A percentile compares a stretch with the other conserved stretches of the same genome.
phyloP scores from a whole-genome alignment of 2,113 vertebrate genomes.

The Centropus unirufus region DNA sequence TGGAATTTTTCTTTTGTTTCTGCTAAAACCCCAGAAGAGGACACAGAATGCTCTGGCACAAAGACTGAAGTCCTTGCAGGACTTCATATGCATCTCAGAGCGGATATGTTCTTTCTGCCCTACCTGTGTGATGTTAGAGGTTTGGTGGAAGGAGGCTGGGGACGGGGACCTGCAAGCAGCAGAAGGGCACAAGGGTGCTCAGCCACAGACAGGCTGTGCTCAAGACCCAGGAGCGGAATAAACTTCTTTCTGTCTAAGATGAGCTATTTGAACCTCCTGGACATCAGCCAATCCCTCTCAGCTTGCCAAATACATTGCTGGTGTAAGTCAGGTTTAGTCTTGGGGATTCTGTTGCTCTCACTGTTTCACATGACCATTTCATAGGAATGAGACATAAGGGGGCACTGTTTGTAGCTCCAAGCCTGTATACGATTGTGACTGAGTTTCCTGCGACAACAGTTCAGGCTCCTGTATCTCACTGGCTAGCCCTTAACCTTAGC shows the following conservation, averaged over 20 bases:
- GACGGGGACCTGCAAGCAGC: rapidly evolving
- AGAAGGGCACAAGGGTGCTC: not conserved
- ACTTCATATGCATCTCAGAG: not conserved
- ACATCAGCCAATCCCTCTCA: not conserved
- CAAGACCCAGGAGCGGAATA: not conserved
- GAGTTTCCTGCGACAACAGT: not conserved
- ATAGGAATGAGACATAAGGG: not conserved
- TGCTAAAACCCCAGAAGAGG: not conserved
- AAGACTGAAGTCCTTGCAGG: not conserved
- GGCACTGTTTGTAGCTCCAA: not conserved
- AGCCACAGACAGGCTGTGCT: not conserved
- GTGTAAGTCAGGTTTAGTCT: not conserved
- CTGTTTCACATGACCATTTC: not conserved
- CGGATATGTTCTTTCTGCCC: not conserved
- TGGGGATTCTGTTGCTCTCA: not conserved
- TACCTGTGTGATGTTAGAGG: not conserved
- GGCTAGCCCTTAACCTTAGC: not conserved
- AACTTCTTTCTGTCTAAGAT: not conserved
- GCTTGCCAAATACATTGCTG: not conserved
- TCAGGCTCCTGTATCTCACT: not conserved
- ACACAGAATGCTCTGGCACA: not conserved
- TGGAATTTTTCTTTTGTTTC: not conserved
- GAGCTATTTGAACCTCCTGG: not conserved
- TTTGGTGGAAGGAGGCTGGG: not conserved
- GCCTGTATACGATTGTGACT: not conserved